Percentiles rank a stretch among this genome's conserved stretches.
Evolutionary conservation across 2,113 vertebrate species (phyloP).

Genomic region (Engraulis encrasicolus): DNA sequence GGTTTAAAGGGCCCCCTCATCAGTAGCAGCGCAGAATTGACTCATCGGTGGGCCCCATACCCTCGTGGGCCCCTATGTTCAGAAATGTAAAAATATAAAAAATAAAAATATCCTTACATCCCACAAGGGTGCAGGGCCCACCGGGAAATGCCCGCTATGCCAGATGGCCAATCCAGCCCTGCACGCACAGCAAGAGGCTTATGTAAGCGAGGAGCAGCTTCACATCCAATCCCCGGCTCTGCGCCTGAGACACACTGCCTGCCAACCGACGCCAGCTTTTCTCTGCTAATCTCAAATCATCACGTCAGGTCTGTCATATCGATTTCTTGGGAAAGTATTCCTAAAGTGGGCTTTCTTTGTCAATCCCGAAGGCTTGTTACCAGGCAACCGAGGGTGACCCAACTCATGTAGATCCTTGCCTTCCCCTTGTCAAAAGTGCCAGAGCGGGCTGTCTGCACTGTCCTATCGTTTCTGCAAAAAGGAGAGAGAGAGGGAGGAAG

Average conservation of each 20-base stretch:
- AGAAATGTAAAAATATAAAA: no score
- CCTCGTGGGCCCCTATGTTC: no score
- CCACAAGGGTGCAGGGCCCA: no score
- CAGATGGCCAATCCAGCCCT: no score
- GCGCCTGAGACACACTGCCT: constrained; percentile 45
- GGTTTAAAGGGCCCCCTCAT: no score
- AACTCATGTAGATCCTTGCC: constrained; percentile 59
- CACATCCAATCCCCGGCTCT: constrained; percentile 65
- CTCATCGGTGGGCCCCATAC: no score
- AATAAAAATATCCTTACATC: no score
- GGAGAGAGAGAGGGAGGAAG: not conserved
- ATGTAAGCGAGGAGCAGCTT: constrained; percentile 66
- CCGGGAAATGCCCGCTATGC: no score
- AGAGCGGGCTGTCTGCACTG: constrained; percentile 61
- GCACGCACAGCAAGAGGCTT: constrained; percentile 58
- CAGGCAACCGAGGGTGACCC: constrained; percentile 83
- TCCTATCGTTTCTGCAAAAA: constrained; percentile 18
- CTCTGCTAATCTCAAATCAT: constrained; percentile 82
- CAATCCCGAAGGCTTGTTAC: constrained; percentile 79
- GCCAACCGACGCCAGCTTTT: constrained; percentile 73
- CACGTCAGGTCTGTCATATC: constrained; percentile 82
- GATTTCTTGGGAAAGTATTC: constrained; percentile 81
- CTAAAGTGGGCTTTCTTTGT: constrained; percentile 83
- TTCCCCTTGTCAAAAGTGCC: constrained; percentile 63
- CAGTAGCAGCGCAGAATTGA: no score